Evolutionary conservation across 2,113 vertebrate genomes (phyloP), one percentile per base, ranked within the genome.

Genomic region (Ammodytes dubius): DNA sequence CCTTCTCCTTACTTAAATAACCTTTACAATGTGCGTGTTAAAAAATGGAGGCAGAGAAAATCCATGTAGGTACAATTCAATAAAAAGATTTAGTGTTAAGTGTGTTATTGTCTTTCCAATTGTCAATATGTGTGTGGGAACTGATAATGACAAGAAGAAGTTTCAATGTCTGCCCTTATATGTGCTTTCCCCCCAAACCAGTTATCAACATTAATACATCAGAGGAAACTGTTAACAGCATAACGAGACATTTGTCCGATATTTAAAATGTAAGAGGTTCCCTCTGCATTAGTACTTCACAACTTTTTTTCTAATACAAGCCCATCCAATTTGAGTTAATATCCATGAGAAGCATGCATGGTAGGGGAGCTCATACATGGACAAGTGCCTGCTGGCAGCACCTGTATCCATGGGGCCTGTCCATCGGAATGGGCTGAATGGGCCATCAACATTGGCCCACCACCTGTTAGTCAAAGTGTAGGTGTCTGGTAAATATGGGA

Each of bases 1-100:
- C 74, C 68, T 78, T 75, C 79, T 86, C 78, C 83, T 86, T 90
- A 92, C 83, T 88, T 85, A 74, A 77, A 75, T 94, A 93, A 95
- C 94, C 94, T 94, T 94, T 94, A 88, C 80, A 81, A 70, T 82
- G 75, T 82, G 35, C 72, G 43, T 58, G 40, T 84, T 71, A 73
- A 53, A 53, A 54, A 57, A 74, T 64, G 47, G 27, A 19, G 43
- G n/a, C 66, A 68, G 78, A 66, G 45, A 74, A 65, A 91, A 88
- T 88, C 70, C 73, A 57, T 75, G 86, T 77, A 71, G 75, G 72
- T 77, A 77, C 64, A 70, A 88, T 86, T 89, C 87, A 89, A 90
- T 91, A 86, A 88, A 87, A 82, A 87, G 2, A 79, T 40, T 13
- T 52, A 86, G 71, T 83, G 88, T 79, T 72, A 78, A 73, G 72